Evolutionary conservation across 2,888 invertebrate species (phyloP).

Genomic region (Linyphia triangularis): DNA sequence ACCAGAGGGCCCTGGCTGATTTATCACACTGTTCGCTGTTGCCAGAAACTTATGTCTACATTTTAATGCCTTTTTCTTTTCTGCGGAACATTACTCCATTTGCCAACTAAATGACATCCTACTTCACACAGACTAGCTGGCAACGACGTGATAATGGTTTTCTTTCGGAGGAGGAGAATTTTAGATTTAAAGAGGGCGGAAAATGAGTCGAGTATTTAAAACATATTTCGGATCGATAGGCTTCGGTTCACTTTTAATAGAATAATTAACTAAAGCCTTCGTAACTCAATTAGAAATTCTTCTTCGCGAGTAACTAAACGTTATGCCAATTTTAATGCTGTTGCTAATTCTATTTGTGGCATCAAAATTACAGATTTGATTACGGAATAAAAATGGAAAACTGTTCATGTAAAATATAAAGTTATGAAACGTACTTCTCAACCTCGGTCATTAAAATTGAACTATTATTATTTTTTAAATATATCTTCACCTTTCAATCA

Average conservation of each 20-base stretch:
- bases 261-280: slow-evolving; percentile 26
- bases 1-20: slow-evolving; percentile 72
- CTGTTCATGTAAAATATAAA: too few species aligned
- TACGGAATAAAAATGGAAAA: too few species aligned
- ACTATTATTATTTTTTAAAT: too few species aligned
- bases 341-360: too few species aligned
- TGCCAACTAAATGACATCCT: slow-evolving; percentile 46
- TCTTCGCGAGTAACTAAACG: background rate
- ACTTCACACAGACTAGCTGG: slow-evolving; percentile 44
- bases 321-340: background rate
- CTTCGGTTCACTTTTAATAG: slow-evolving; percentile 30
- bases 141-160: slow-evolving; percentile 5
- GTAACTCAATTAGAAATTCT: background rate
- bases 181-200: slow-evolving; percentile 25
- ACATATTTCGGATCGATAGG: slow-evolving; percentile 25
- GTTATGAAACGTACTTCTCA: too few species aligned
- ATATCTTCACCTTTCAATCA: too few species aligned
- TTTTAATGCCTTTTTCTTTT: slow-evolving; percentile 53
- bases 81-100: slow-evolving; percentile 46
- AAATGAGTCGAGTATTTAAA: slow-evolving; percentile 37
- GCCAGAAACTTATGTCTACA: slow-evolving; percentile 71
- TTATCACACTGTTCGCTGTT: slow-evolving; percentile 61
- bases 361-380: too few species aligned
- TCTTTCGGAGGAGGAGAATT: slow-evolving; percentile 16
- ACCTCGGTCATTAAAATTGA: too few species aligned